Percentiles rank a stretch among this genome's conserved stretches.
These are phyloP conservation scores for Grus americana DNA, from an alignment of 2,113 vertebrate genomes.

Conservation along the genomic window DNA sequence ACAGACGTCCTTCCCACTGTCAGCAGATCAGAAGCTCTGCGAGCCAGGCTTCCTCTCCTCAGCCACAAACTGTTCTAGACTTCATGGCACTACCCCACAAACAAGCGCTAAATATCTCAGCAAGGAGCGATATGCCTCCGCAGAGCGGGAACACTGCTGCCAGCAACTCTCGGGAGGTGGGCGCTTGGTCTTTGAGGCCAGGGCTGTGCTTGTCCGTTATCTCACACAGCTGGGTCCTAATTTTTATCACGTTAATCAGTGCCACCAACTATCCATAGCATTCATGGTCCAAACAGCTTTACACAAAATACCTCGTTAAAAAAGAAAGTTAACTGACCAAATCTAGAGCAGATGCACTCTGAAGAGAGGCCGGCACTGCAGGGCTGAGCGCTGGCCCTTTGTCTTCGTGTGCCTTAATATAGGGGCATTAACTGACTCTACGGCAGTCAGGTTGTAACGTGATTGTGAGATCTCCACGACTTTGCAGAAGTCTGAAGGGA, in stretches of 20 bases:
- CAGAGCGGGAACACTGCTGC: neutral
- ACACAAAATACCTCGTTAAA: neutral
- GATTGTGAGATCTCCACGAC: neutral
- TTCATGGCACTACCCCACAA: neutral
- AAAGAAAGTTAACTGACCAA: neutral
- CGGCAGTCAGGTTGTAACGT: neutral
- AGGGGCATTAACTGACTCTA: neutral
- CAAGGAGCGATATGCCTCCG: accelerated
- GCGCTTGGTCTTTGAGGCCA: neutral
- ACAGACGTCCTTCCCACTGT: neutral
- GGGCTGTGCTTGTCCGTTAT: accelerated
- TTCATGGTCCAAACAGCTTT: neutral
- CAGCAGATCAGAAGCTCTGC: neutral
- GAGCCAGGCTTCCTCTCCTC: neutral
- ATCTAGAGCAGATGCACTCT: neutral
- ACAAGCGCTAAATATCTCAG: neutral
- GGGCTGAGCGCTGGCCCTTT: neutral
- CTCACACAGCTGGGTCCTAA: neutral
- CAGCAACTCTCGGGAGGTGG: accelerated
- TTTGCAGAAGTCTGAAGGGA: neutral
- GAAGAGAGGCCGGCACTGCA: accelerated
- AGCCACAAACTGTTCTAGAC: neutral
- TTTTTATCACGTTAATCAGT: neutral
- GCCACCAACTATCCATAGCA: neutral
- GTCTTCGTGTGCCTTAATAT: accelerated